phyloP scores from a whole-genome alignment of 2,113 vertebrate genomes.

The Tragelaphus scriptus region DNA sequence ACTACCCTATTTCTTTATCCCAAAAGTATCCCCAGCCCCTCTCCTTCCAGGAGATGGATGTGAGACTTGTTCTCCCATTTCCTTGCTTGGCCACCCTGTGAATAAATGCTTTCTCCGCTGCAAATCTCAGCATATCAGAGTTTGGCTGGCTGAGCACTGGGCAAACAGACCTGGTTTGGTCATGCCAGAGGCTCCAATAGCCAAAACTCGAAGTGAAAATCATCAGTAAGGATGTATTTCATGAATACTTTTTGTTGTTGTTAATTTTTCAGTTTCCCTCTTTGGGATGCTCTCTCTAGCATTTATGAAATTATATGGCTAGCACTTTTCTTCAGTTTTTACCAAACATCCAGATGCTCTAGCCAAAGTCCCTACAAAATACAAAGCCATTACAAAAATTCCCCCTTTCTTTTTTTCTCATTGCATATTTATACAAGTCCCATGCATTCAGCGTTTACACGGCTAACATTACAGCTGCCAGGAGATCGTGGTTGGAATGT shows the following conservation, averaged over 20 bases:
- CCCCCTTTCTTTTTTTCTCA: neutral
- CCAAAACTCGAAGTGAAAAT: neutral
- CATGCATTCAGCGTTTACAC: neutral
- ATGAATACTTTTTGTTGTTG: neutral
- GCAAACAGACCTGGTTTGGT: neutral
- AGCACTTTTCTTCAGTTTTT: neutral
- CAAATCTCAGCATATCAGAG: neutral
- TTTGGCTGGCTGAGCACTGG: neutral
- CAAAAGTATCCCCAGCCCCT: neutral
- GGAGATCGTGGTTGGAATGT: neutral
- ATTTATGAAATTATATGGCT: neutral
- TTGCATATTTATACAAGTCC: neutral
- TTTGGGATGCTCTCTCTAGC: neutral
- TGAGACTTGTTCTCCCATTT: neutral
- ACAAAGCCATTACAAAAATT: neutral
- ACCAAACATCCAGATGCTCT: neutral
- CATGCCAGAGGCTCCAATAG: neutral
- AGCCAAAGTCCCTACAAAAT: neutral
- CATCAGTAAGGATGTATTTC: neutral
- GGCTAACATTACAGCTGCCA: neutral
- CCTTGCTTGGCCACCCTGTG: neutral
- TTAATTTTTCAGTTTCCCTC: neutral
- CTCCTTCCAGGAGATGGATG: neutral
- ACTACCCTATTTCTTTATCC: neutral
- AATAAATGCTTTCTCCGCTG: neutral